Evolutionary conservation across 2,113 vertebrate genomes (phyloP).

Genomic region (Anarhynchus alexandrinus): DNA sequence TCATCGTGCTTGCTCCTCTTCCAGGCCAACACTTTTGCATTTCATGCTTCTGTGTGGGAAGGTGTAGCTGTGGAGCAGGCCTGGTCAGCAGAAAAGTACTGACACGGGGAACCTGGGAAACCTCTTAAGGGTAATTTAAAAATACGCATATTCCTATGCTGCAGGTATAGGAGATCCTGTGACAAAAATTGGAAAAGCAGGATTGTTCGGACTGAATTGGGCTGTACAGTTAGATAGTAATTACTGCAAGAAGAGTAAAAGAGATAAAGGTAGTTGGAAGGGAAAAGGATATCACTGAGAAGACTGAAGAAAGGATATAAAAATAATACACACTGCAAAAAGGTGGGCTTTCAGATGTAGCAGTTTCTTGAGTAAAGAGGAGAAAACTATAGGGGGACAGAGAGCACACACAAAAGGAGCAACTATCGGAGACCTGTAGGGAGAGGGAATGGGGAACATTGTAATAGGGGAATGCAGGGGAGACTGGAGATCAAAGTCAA

Average conservation of each 20-base stretch:
- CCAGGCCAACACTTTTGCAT: neutral
- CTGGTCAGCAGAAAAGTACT: neutral
- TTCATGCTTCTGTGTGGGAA: neutral
- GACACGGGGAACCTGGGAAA: neutral
- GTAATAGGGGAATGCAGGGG: neutral
- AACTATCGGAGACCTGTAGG: neutral
- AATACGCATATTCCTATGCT: neutral
- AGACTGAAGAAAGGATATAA: neutral
- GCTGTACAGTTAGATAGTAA: neutral
- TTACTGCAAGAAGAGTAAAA: neutral
- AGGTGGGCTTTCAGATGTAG: neutral
- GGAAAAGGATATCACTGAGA: neutral
- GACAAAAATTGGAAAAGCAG: neutral
- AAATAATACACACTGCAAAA: neutral
- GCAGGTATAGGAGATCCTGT: neutral
- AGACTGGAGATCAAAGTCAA: neutral
- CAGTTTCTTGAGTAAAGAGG: neutral
- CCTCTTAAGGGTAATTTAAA: neutral
- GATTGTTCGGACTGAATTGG: neutral
- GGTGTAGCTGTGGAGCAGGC: neutral
- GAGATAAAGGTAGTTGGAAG: neutral
- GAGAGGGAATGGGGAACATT: neutral
- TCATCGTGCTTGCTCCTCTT: neutral
- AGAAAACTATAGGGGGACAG: neutral
- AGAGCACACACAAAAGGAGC: neutral